Evolutionary conservation across 53 echinoderm and acorn worm species (phyloP).

Genomic region (Henricia sp.): DNA sequence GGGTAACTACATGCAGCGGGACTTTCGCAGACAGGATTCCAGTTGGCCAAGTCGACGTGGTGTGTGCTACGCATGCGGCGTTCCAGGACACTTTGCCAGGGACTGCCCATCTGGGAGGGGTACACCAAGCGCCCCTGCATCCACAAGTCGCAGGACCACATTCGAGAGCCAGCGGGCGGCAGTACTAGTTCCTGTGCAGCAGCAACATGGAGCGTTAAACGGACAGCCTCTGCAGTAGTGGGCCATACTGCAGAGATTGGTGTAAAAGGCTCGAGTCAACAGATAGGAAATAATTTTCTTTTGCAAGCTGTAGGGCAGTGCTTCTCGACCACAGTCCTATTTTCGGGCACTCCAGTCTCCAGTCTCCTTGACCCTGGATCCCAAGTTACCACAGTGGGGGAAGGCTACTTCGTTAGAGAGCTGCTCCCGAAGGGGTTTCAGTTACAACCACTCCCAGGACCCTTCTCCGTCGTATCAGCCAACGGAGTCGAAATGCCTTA

Average conservation of each 20-base stretch:
- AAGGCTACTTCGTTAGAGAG: constrained; percentile 2
- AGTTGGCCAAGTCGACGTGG: neutral
- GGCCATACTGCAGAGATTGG: constrained; percentile 23
- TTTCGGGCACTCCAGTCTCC: neutral
- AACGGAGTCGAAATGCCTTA: constrained; percentile 36
- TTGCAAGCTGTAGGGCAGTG: constrained; percentile 31
- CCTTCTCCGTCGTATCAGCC: constrained; percentile 42
- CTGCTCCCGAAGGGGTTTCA: constrained; percentile 29
- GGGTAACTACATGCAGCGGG: neutral
- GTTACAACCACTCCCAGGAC: constrained; percentile 7
- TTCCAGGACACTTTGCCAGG: constrained; percentile 8
- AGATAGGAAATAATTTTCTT: neutral
- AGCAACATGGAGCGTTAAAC: neutral
- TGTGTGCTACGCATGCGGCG: constrained; percentile 22
- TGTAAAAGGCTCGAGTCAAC: neutral
- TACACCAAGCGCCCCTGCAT: too few species aligned
- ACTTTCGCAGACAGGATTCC: neutral
- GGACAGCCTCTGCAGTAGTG: neutral
- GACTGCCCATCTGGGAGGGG: neutral
- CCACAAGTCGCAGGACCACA: too few species aligned
- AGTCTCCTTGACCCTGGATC: constrained; percentile 58
- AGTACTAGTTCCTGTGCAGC: neutral
- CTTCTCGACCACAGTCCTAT: neutral
- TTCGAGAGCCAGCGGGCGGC: too few species aligned
- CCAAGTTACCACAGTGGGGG: constrained; percentile 56